Evolutionary conservation across 2,113 vertebrate species (phyloP), one percentile per base, ranked within the genome.

Genomic region (Melanerpes aurifrons): DNA sequence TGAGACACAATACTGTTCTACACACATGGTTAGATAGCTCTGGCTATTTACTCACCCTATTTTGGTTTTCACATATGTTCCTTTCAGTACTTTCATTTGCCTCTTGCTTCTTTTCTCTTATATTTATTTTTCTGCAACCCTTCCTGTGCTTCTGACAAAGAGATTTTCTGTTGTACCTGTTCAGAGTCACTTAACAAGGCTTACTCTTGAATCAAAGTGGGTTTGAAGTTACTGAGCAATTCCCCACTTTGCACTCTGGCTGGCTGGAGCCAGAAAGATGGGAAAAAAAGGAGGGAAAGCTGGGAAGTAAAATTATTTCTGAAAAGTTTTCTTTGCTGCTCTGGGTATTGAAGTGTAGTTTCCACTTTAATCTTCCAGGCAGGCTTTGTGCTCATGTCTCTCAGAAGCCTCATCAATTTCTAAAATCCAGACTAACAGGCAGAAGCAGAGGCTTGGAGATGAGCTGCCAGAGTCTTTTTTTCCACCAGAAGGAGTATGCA

Each of bases 361-460:
- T 94, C 72, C 89, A 83, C 32, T 95, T 83, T 50, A 68, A 89
- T 74, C 70, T 92, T 94, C 62, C 90, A 95, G 87, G 85, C 53
- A 91, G 64, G 32, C 66, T 83, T 94, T 87, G 50, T 64, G 28
- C 48, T 83, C 66, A 96, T 10, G 29, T 53, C 26, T 91, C 94
- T 78, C 87, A 1, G 19, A 66, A 93, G 87, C 19, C 54, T 86
- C 82, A 21, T 92, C 80, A 82, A 29, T 77, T 95, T 37, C 66
- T 91, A 61, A 71, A 58, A 69, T 90, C 76, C 90, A 92, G 86
- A 95, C 88, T 74, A 94, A 93, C 82, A 93, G 86, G 58, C 80
- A 86, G 54, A 71, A 94, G 79, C 37, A 62, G 82, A 84, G 66
- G 28, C 69, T 77, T 91, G 62, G 80, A 92, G 92, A 96, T 86